Evolutionary conservation across 2,888 invertebrate species (phyloP).

Genomic region (Oligia latruncula): DNA sequence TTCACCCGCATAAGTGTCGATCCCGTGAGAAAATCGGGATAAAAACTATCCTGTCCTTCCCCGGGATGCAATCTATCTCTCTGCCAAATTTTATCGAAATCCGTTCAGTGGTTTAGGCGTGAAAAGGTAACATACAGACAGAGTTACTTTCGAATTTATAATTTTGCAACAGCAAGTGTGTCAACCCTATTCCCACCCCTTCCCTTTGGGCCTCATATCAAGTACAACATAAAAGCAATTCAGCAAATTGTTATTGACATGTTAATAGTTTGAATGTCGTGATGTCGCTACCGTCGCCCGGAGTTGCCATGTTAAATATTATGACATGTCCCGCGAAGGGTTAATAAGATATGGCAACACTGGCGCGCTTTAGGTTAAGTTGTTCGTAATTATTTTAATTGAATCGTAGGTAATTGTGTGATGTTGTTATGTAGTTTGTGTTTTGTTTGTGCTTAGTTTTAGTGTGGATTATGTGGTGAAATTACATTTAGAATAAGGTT

Average conservation of each 20-base stretch:
- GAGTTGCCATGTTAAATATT: slow-evolving; percentile 63
- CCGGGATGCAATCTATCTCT: no score
- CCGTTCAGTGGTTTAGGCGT: no score
- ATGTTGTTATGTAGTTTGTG: slow-evolving; percentile 17
- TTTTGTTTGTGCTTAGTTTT: slow-evolving; percentile 24
- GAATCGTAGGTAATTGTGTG: slow-evolving; percentile 31
- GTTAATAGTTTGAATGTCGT: slow-evolving; percentile 84
- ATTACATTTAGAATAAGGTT: slow-evolving; percentile 10
- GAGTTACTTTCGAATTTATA: no score
- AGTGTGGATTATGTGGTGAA: slow-evolving; percentile 11
- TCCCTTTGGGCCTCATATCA: slow-evolving; percentile 77
- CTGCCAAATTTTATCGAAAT: no score
- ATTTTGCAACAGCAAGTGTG: slow-evolving; percentile 11
- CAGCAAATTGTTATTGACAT: slow-evolving; percentile 89
- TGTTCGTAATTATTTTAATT: slow-evolving; percentile 54
- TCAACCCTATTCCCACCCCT: slow-evolving; percentile 83
- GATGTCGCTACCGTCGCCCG: slow-evolving; percentile 71
- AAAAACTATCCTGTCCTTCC: no score
- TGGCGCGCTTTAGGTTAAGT: slow-evolving; percentile 48
- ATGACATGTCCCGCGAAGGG: slow-evolving; percentile 57
- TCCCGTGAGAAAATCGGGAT: no score
- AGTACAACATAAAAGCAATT: slow-evolving; percentile 87
- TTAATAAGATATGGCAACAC: slow-evolving; percentile 53
- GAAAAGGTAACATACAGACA: no score
- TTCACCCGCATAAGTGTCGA: no score